Base-by-base conservation (phyloP, 2,888 invertebrate species). In the Gymnocheta viridis region DNA sequence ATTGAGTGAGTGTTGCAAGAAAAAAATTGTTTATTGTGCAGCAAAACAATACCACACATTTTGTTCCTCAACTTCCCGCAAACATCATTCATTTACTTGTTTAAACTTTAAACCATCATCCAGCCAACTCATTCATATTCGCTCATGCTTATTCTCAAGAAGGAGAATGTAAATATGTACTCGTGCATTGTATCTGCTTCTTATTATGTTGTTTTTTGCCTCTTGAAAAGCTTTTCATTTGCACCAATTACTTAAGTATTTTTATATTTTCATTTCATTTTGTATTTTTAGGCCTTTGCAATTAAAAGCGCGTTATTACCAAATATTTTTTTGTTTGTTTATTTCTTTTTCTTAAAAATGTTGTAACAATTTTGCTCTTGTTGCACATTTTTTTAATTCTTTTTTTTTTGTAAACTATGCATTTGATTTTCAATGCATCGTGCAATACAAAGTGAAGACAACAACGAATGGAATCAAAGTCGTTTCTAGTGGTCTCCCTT, bases 241-340 rank as follows among this genome's bases (percentile, higher is more conserved):
- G 90, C 90, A 89, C 88, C 89, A 89, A 87, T 89, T 88, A 87
- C 86, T 85, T 49, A 85, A 64, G 77, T 73, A 81, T 86, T 86
- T 69, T 89, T 85, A 38, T 22, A 22, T 51, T n/a, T 47, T 10
- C 41, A 6, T 29, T 24, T 51, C n/a, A n/a, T 51, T 67, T 38
- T 54, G 17, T 70, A 77, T 86, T 87, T 69, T 89, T 86, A 85
- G 88, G 86, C 86, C 85, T 82, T 78, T 82, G 77, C 66, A 85
- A 85, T 82, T 85, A 85, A 81, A 85, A 82, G 85, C 85, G 67
- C 79, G 51, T 85, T 85, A 67, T 85, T 85, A 76, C 85, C 51
- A 82, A 79, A 85, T 62, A 49, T 74, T 69, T 80, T 44, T 83
- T 72, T 49, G 22, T 29, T 67, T n/a, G n/a, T n/a, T 66, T 7